Conservation (phyloP, 2,113 vertebrate species). For the Misgurnus anguillicaudatus region DNA sequence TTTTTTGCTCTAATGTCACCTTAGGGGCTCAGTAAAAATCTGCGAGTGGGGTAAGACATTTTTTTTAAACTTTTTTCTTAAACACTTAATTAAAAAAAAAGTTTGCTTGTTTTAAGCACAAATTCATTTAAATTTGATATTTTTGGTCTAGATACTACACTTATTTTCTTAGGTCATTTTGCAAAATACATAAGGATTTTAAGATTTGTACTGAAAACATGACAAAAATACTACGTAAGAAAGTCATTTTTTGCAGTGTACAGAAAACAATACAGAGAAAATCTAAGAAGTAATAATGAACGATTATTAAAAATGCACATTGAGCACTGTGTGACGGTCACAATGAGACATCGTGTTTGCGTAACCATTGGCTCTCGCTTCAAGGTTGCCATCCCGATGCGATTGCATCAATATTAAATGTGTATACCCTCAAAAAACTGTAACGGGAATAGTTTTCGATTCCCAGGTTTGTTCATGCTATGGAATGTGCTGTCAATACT, state of each 20-base stretch:
- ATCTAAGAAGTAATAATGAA: background rate
- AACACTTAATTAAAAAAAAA: too few relatives aligned
- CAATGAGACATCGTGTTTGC: conserved; percentile 36
- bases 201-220: too few relatives aligned
- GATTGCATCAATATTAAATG: conserved; percentile 34
- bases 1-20: too few relatives aligned
- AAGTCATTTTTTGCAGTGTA: conserved; percentile 30
- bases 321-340: conserved; percentile 60
- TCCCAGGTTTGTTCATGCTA: conserved; percentile 42
- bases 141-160: too few relatives aligned
- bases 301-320: conserved; percentile 37
- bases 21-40: too few relatives aligned
- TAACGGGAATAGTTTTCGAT: conserved; percentile 22
- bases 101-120: too few relatives aligned
- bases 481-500: conserved; percentile 58
- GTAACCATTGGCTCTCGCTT: conserved; percentile 37
- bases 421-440: conserved; percentile 31
- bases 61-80: too few relatives aligned
- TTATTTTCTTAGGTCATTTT: too few relatives aligned
- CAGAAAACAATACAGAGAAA: background rate
- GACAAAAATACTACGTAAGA: too few relatives aligned
- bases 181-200: too few relatives aligned
- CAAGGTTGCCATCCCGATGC: background rate
- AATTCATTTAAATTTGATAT: too few relatives aligned
- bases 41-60: too few relatives aligned